Percentiles rank a stretch among this genome's conserved stretches.
These are phyloP conservation scores for Apamea epomidion DNA, from an alignment of 2,888 invertebrate species.

Conservation along the genomic window DNA sequence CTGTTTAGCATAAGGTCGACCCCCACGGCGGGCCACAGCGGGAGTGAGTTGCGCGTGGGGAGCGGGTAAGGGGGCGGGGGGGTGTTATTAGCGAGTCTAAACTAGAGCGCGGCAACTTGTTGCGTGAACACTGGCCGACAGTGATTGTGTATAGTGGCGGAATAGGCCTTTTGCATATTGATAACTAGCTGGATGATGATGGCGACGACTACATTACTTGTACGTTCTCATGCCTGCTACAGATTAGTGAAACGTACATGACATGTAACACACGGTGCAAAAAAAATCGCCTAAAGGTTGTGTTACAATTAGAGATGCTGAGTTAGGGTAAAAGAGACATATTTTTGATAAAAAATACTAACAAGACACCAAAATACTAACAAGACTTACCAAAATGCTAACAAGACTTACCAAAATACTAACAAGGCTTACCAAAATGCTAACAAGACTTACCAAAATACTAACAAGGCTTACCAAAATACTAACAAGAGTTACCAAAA, in stretches of 20 bases:
- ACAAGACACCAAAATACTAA: neutral
- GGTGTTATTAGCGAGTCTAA: constrained; percentile 1
- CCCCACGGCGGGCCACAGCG: neutral
- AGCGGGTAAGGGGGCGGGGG: neutral
- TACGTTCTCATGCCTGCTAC: neutral
- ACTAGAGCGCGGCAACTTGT: constrained; percentile 42
- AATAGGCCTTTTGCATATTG: neutral
- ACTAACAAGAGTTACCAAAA: no score
- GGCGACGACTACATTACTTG: neutral
- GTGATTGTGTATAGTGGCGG: neutral
- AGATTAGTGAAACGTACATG: neutral
- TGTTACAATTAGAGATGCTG: neutral
- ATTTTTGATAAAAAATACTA: neutral
- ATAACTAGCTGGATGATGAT: neutral
- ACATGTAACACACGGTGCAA: neutral
- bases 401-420: no score
- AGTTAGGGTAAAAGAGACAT: neutral
- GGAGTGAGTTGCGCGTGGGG: neutral
- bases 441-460: no score
- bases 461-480: neutral
- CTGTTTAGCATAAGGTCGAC: constrained; percentile 3
- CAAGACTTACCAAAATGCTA: no score
- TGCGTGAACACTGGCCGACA: constrained; percentile 13
- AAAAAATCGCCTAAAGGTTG: neutral
- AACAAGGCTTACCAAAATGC: no score